Base-by-base conservation (phyloP, 2,888 invertebrate genomes). In the Habroteleia sp. region DNA sequence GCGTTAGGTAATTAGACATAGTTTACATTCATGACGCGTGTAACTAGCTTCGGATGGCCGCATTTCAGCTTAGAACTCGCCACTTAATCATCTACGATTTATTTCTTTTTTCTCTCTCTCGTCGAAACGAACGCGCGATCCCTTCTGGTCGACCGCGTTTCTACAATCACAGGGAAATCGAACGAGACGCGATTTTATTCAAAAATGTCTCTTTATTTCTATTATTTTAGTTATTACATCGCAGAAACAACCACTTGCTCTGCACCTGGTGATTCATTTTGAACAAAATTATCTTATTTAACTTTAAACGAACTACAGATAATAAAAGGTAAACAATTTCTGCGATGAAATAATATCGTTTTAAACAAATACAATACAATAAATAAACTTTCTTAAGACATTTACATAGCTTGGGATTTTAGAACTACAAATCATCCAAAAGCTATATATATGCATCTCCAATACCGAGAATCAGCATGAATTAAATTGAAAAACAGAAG, bases 41-140 rank as follows among this genome's bases (percentile, higher is more conserved):
- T 78, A 76, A 77, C 60, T 62, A 79, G 74, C 54, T 76, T 74
- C 58, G 76, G 73, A 85, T 86, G 84, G 84, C 85, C 86, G 84
- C 85, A 84, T 86, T 86, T 85, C 79, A 83, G 82, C 83, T 81
- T 81, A 80, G 80, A 83, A 80, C 23, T 71, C 25, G 54, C 39
- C 48, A 31, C 37, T 58, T 50, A 27, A 27, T 46, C 54, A 6
- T 58, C 25, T 7, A n/a, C n/a, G n/a, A n/a, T 41, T 23, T 41
- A 10, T 23, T 13, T 11, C 23, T 17, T 10, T n/a, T 29, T 14
- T 11, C 46, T 48, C 7, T 31, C 31, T 48, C 16, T 44, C 44
- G 7, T 11, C 39, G 25, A 27, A 39, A 39, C 39, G 17, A 41
- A n/a, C n/a, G 4, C 13, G 25, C 31, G 31, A 7, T 42, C 17